These are phyloP conservation scores for Ptyas mucosa DNA, from an alignment of 2,113 vertebrate species.

Conservation along the genomic window DNA sequence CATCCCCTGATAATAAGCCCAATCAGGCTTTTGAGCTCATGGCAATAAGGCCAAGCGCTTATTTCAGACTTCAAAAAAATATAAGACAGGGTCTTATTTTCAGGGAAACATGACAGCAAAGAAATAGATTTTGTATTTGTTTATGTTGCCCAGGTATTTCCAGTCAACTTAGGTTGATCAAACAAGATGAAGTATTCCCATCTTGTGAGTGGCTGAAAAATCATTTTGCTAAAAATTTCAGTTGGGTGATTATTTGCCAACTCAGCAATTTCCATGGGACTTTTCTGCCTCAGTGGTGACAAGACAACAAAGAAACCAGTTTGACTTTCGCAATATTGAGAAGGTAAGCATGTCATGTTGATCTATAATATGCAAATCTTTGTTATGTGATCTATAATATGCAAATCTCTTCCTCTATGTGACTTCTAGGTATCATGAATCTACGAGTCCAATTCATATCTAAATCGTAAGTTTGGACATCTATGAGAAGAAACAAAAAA, in stretches of 20 bases:
- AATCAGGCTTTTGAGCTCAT: too few relatives aligned
- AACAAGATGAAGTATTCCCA: not conserved
- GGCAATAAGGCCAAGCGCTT: too few relatives aligned
- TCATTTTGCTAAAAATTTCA: not conserved
- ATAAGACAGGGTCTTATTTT: too few relatives aligned
- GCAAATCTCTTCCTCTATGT: not conserved
- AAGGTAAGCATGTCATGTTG: not conserved
- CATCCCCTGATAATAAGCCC: too few relatives aligned
- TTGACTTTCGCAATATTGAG: not conserved
- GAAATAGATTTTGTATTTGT: not conserved
- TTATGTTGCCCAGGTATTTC: not conserved
- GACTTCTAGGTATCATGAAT: not conserved
- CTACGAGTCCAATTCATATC: not conserved
- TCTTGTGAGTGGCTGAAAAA: not conserved
- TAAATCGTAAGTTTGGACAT: not conserved
- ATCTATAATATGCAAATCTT: not conserved
- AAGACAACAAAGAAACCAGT: not conserved
- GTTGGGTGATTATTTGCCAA: not conserved
- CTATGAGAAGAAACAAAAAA: not conserved
- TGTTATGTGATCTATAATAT: not conserved
- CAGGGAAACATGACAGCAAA: not conserved
- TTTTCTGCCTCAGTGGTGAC: not conserved
- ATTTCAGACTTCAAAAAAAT: too few relatives aligned
- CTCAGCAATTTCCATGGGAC: not conserved
- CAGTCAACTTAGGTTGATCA: not conserved